Evolutionary conservation across 2,888 invertebrate genomes (phyloP), one percentile per base, ranked within the genome.

Genomic region (Smittia sp.): DNA sequence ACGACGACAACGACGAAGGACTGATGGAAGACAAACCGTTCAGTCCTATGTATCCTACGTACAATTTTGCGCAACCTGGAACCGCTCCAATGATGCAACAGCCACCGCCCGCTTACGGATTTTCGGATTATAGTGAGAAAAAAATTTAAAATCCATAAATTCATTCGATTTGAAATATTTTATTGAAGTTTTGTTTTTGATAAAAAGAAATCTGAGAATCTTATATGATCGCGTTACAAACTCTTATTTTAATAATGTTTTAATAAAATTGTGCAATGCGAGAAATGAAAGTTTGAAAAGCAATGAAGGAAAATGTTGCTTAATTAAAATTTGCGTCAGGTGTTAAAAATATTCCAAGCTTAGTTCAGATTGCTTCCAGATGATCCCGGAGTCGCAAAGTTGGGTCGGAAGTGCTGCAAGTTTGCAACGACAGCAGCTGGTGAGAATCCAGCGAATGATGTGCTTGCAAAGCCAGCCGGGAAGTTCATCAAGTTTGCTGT

Each of bases 321-420:
- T n/a, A n/a, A n/a, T n/a, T n/a, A 39, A 39, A 39, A 39, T 39
- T 39, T 39, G 13, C 7, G 13, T 39, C 39, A 13, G 13, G 13
- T 39, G 39, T 39, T 7, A 39, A n/a, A 39, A 39, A 39, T 39
- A 7, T 39, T 39, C 13, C 13, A 39, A 13, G 46, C 46, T 22
- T 13, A 62, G 62, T 62, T 62, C 22, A 62, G 20, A 25, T 62
- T 62, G 11, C 15, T 13, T 46, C 46, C 46, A n/a, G 65, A 65
- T n/a, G 67, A 18, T n/a, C 39, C 39, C 1, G 38, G 67, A 24
- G 22, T 22, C 2, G 22, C 22, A 27, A 65, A 25, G n/a, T 63
- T 63, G n/a, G 63, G 27, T 92, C 94, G 88, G 86, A 94, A 94
- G 82, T 91, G 91, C 77, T 91, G 89, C 83, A 95, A 94, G 84